These are phyloP conservation scores for Perca flavescens DNA, from an alignment of 2,113 vertebrate species.

Conservation along the genomic window DNA sequence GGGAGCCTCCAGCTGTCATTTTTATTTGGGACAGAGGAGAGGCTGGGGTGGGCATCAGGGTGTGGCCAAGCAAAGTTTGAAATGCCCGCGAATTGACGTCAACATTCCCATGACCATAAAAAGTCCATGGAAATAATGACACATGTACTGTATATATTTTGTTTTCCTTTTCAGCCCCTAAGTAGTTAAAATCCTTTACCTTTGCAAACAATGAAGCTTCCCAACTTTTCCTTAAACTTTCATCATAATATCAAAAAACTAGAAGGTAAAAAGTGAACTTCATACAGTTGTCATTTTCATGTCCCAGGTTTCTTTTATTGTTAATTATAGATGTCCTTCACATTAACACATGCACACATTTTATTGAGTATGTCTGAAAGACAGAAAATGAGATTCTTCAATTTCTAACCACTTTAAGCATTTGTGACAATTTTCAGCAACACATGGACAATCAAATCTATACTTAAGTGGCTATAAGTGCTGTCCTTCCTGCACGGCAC, in stretches of 20 bases:
- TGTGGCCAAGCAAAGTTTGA: constrained; percentile 40
- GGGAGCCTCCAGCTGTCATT: constrained; percentile 67
- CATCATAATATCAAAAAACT: background rate
- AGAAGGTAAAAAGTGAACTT: background rate
- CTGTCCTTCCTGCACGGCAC: constrained; percentile 22
- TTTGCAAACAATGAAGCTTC: background rate
- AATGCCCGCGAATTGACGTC: constrained; percentile 29
- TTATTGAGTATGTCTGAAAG: constrained; percentile 23
- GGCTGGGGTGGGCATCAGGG: constrained; percentile 38
- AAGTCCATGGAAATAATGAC: too few species aligned
- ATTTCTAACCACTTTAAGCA: constrained; percentile 29
- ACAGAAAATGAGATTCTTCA: constrained; percentile 41
- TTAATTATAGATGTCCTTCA: constrained; percentile 31
- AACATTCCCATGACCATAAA: background rate
- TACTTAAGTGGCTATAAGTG: constrained; percentile 38
- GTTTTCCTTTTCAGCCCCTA: background rate
- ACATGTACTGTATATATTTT: background rate
- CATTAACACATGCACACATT: constrained; percentile 26
- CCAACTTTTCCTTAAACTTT: background rate
- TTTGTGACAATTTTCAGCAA: constrained; percentile 25
- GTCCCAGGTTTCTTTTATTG: background rate
- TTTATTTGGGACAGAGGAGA: constrained; percentile 39
- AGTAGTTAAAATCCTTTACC: background rate
- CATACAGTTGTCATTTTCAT: constrained; percentile 2
- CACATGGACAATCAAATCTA: constrained; percentile 51